Conservation (phyloP, 2,888 invertebrate genomes). For the Scaptomyza reducta region DNA sequence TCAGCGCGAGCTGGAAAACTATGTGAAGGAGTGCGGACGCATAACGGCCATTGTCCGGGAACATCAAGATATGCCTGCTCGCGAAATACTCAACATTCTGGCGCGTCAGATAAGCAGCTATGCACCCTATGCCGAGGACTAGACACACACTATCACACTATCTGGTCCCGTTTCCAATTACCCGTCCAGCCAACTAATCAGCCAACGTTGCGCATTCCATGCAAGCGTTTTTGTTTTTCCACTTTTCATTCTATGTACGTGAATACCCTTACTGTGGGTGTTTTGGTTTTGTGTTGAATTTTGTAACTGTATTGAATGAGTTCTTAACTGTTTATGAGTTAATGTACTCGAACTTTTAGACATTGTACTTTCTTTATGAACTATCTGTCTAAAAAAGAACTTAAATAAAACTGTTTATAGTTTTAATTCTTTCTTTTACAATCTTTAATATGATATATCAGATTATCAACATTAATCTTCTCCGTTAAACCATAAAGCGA, state of each 20-base stretch:
- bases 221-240: conserved; percentile 4
- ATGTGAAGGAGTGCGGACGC: conserved; percentile 94
- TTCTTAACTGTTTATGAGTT: too few relatives aligned
- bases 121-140: conserved; percentile 85
- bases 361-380: background rate
- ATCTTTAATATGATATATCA: too few relatives aligned
- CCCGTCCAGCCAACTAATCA: conserved; percentile 8
- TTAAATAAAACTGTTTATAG: background rate
- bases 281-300: background rate
- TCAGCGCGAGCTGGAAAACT: conserved; percentile 94
- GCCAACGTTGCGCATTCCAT: conserved; percentile 50
- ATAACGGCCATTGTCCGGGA: conserved; percentile 88
- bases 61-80: conserved; percentile 86
- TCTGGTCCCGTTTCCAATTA: conserved; percentile 46
- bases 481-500: too few relatives aligned
- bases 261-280: background rate
- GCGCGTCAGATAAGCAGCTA: conserved; percentile 92
- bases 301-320: background rate
- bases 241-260: background rate
- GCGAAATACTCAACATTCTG: conserved; percentile 91
- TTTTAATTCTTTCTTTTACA: background rate
- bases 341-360: background rate
- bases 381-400: background rate
- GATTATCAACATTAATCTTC: too few relatives aligned
- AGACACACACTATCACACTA: conserved; percentile 25